Evolutionary conservation across 2,113 vertebrate species (phyloP), one percentile per base, ranked within the genome.

Genomic region (Spheniscus mendiculus): DNA sequence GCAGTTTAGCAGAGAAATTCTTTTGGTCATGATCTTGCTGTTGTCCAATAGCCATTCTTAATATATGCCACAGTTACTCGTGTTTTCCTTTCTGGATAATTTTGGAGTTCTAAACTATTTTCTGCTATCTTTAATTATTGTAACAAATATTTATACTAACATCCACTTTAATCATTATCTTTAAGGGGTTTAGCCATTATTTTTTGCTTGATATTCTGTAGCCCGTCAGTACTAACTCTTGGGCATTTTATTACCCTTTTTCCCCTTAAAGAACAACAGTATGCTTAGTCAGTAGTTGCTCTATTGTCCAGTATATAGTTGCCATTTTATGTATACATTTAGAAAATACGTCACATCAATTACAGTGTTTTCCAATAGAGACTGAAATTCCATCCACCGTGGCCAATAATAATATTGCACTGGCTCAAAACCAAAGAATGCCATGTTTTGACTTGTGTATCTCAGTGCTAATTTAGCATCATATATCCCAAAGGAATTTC

Each of bases 391-490:
- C 97, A 92, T 97, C 91, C 83, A 18, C 71, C 6, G 15, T 63
- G 90, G 98, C 98, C 98, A 99, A 98, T 96, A 98, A 97, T 94
- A 98, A 98, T 97, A 98, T 40, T 89, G 14, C 69, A 47, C 96
- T 98, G 98, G 97, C 96, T 74, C 52, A 89, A 78, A 90, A 83
- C 93, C 98, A 98, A 97, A 93, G 89, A 97, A 97, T 98, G 96
- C 94, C 97, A 95, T 97, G 89, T 98, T 98, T 93, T 98, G 90
- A 96, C 95, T 98, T 97, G 95, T 88, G 82, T 97, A 87, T 97
- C 58, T 97, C 79, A 83, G 96, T 88, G 95, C 96, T 96, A 83
- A 92, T 97, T 97, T 98, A 98, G 94, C 86, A 94, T 92, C 85
- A 15, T 71, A 71, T 96, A 93, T 93, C 96, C 96, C 96, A 97